Evolutionary conservation across 2,113 vertebrate genomes (phyloP).

Genomic region (Sebastes schlegelii): DNA sequence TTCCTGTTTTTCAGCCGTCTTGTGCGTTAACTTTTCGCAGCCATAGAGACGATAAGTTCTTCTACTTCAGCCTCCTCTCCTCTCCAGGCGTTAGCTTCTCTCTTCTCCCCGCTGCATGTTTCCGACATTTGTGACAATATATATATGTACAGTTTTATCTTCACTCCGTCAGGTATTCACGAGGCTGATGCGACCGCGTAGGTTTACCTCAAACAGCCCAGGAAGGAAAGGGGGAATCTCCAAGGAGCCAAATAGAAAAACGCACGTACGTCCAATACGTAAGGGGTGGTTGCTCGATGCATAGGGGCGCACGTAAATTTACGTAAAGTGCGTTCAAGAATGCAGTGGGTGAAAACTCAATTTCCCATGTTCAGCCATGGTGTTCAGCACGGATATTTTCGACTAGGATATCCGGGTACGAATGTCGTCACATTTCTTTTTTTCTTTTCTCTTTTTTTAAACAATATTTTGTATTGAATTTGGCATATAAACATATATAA

Average conservation of each 20-base stretch:
- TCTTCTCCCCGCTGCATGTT: constrained; percentile 32
- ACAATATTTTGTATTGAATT: no score
- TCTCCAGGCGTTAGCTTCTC: constrained; percentile 38
- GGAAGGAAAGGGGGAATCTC: constrained; percentile 76
- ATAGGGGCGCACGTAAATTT: background rate
- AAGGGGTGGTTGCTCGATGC: accelerated
- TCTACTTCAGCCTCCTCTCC: constrained; percentile 49
- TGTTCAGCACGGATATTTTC: background rate
- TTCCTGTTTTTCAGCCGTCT: constrained; percentile 56
- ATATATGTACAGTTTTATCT: constrained; percentile 29
- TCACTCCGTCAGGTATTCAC: constrained; percentile 56
- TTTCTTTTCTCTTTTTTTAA: no score
- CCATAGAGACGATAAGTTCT: constrained; percentile 75
- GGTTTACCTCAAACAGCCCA: constrained; percentile 78
- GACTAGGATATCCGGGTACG: constrained; percentile 77
- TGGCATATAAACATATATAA: no score
- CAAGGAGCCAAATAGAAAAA: constrained; percentile 58
- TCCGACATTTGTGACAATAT: constrained; percentile 44
- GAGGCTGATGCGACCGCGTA: constrained; percentile 63
- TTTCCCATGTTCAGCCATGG: constrained; percentile 65
- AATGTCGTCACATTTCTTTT: constrained; percentile 23
- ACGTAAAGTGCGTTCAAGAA: constrained; percentile 73
- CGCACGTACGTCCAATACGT: constrained; percentile 57
- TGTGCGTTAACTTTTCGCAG: constrained; percentile 79
- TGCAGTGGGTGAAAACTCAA: constrained; percentile 60